Evolutionary conservation across 1,140 invertebrate species (phyloP).

Genomic region (Hesperophylax magnus): DNA sequence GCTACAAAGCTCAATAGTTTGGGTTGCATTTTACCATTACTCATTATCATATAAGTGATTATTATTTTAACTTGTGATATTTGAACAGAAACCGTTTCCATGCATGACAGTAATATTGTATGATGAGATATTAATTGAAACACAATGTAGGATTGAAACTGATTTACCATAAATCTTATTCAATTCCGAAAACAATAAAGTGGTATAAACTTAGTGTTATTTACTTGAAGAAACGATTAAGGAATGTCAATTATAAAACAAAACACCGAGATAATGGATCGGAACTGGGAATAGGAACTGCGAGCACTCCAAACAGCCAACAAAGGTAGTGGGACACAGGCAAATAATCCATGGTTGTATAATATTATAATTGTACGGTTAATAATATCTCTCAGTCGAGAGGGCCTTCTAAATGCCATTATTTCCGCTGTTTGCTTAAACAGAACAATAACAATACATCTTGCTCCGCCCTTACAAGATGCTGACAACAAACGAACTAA

Average conservation of each 20-base stretch:
- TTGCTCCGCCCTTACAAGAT: conserved; percentile 13
- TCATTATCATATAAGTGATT: too few relatives aligned
- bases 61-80: too few relatives aligned
- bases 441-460: conserved; percentile 42
- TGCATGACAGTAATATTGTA: too few relatives aligned
- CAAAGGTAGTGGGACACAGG: background rate
- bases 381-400: conserved; percentile 2
- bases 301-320: background rate
- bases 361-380: conserved; percentile 11
- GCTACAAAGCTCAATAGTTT: too few relatives aligned
- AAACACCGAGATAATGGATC: background rate
- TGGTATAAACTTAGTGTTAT: too few relatives aligned
- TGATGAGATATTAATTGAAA: too few relatives aligned
- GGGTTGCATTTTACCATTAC: too few relatives aligned
- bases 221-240: too few relatives aligned
- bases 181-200: too few relatives aligned
- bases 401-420: conserved; percentile 18
- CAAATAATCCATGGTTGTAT: background rate
- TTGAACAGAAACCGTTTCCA: too few relatives aligned
- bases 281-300: background rate
- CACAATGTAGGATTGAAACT: too few relatives aligned
- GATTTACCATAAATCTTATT: too few relatives aligned
- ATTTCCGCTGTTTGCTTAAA: conserved; percentile 35
- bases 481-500: background rate
- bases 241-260: background rate